Evolutionary conservation across 2,888 invertebrate species (phyloP), one percentile per base, ranked within the genome.

Genomic region (Pheosia tremula): DNA sequence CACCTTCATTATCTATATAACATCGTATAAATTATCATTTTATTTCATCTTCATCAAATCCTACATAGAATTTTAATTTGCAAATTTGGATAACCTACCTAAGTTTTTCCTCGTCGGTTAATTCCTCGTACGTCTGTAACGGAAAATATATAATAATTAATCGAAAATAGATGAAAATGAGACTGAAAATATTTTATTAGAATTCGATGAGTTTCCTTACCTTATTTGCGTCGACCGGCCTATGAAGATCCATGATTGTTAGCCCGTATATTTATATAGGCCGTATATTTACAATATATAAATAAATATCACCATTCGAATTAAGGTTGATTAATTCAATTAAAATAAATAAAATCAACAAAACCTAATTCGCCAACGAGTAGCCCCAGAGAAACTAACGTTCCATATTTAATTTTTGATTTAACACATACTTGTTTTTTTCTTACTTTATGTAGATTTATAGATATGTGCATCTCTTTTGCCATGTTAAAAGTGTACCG

Each of bases 61-160:
- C 24, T 52, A 24, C 7, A n/a, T 4, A 52, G 24, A 4, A 52
- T 1, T 52, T 4, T 36, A 52, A 24, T 24, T 24, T 24, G 24
- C 0, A 24, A 24, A 24, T 36, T 36, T 36, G 52, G 5, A 10
- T 11, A 64, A 64, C 84, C 86, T 89, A 96, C 97, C 97, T 96
- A 90, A 96, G 93, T 90, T 96, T 96, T 85, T 97, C 97, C 72
- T 97, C 97, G 5, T 95, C 94, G n/a, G 96, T 95, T 89, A 97
- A 89, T 74, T 96, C 96, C 61, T 95, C 96, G 75, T 96, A 92
- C 55, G 96, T 96, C 97, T 97, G 88, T 49, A 93, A 93, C 78
- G 81, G 72, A 83, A 70, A 77, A 65, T n/a, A 60, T 60, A 67
- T 62, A 67, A 65, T 58, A 52, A 55, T 59, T 61, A 61, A 63